A percentile compares a stretch with the other conserved stretches of the same genome.
Evolutionary conservation across 2,113 vertebrate species (phyloP).

Genomic region (Blennius ocellaris): DNA sequence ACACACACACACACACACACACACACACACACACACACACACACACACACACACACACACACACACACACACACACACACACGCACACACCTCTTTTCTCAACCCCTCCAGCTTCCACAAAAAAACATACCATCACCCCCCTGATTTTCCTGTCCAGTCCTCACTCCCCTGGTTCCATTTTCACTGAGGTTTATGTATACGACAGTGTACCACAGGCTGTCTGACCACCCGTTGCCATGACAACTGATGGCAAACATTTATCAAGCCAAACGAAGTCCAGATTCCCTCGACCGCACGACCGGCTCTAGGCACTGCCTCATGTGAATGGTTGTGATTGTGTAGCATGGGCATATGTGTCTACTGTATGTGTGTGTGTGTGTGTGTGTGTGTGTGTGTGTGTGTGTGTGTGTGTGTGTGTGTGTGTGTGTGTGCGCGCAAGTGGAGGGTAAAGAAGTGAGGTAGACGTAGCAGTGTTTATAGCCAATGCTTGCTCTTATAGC

Average conservation of each 20-base stretch:
- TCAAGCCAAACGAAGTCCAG: slow-evolving; percentile 71
- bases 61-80: slow-evolving; percentile 18
- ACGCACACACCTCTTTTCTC: slow-evolving; percentile 16
- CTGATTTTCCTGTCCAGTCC: slow-evolving; percentile 35
- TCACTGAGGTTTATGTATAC: slow-evolving; percentile 60
- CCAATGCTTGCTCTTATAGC: too few species aligned
- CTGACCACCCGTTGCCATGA: slow-evolving; percentile 68
- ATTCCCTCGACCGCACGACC: slow-evolving; percentile 66
- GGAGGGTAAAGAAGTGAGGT: not conserved
- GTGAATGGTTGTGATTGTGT: slow-evolving; percentile 29
- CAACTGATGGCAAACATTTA: slow-evolving; percentile 74
- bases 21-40: too few species aligned
- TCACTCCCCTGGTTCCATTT: slow-evolving; percentile 51
- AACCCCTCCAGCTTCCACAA: slow-evolving; percentile 11
- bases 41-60: slow-evolving; percentile 19
- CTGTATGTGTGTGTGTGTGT: slow-evolving; percentile 1
- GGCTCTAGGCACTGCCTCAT: slow-evolving; percentile 44
- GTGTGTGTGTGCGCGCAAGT: not conserved
- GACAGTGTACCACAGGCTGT: slow-evolving; percentile 58
- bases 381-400: too few species aligned
- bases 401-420: too few species aligned
- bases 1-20: too few species aligned
- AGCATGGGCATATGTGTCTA: not conserved
- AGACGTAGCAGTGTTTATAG: too few species aligned
- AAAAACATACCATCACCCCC: slow-evolving; percentile 37